Base-by-base conservation (phyloP, 2,113 vertebrate species). In the Trinectes maculatus region DNA sequence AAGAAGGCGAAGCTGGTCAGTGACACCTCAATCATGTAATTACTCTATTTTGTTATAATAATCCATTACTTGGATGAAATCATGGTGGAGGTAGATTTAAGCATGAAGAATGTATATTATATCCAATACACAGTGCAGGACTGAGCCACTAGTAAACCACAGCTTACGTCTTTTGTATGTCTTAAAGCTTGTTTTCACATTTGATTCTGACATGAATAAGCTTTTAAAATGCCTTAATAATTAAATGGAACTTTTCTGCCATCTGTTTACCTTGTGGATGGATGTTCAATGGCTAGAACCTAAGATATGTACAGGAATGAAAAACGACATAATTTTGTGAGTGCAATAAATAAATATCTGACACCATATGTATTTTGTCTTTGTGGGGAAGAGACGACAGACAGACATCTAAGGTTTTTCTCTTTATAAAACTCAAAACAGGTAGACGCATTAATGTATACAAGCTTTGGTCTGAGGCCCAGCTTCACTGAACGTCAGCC, bases 271-370 rank as follows among this genome's bases (percentile, higher is more conserved):
- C 26, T 34, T 60, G n/a, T 72, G 15, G 31, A 12, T 55, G 39
- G 5, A 47, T 7, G 21, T 19, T 62, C 40, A 39, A 46, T 33
- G 28, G 19, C 52, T 58, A 31, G 2, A 67, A 56, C 2, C 33
- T n/a, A 40, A 77, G 11, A 28, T 46, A 65, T 66, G 63, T 71
- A 79, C 56, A 59, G 19, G 24, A 34, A 56, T n/a, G 28, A 22
- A 46, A 46, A 15, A 52, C 10, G 4, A 62, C 6, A 73, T 9
- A 6, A 31, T 31, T 29, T 34, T 70, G 60, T 68, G 58, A 61
- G 65, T 81, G 79, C 64, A 88, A 86, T 87, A 88, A 88, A 86
- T 85, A 87, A 87, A 85, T 47, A 56, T 37, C 19, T 47, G 12
- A 73, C 55, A 73, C n/a, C 18, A 56, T 1, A 8, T 49, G 28